Evolutionary conservation across 2,113 vertebrate genomes (phyloP).

Genomic region (Peromyscus maniculatus): DNA sequence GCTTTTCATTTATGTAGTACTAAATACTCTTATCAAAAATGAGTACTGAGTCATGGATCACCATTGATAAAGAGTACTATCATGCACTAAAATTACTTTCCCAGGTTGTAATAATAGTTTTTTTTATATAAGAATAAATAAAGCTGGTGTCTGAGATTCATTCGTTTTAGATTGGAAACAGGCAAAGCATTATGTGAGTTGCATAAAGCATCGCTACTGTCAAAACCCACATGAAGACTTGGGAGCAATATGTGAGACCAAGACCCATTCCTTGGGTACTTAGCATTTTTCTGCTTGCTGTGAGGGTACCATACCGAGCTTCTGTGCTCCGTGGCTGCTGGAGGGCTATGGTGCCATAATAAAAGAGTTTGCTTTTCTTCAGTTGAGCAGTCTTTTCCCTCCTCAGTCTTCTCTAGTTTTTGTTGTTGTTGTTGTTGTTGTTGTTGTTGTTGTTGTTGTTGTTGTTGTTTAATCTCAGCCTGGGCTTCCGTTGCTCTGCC

Average conservation of each 20-base stretch:
- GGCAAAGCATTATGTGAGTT: background rate
- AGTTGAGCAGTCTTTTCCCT: background rate
- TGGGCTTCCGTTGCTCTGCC: background rate
- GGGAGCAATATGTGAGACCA: background rate
- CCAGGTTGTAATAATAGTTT: conserved; percentile 63
- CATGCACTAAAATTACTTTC: conserved; percentile 60
- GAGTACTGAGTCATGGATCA: conserved; percentile 22
- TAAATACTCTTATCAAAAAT: conserved; percentile 74
- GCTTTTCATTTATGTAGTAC: conserved; percentile 53
- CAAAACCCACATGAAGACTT: conserved; percentile 36
- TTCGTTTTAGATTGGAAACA: conserved; percentile 54
- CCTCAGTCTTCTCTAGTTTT: background rate
- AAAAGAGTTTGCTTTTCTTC: background rate
- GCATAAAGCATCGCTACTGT: background rate
- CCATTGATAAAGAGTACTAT: conserved; percentile 17
- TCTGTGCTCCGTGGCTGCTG: background rate
- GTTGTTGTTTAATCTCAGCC: conserved; percentile 31
- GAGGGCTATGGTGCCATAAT: background rate
- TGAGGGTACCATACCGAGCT: no score
- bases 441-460: no score
- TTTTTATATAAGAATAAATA: conserved; percentile 55
- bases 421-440: no score
- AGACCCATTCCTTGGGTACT: background rate
- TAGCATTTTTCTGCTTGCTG: background rate
- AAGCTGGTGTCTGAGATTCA: conserved; percentile 48